phyloP scores from a whole-genome alignment of 64 coral and sea anemone genomes.

The Pachyseris speciosa region DNA sequence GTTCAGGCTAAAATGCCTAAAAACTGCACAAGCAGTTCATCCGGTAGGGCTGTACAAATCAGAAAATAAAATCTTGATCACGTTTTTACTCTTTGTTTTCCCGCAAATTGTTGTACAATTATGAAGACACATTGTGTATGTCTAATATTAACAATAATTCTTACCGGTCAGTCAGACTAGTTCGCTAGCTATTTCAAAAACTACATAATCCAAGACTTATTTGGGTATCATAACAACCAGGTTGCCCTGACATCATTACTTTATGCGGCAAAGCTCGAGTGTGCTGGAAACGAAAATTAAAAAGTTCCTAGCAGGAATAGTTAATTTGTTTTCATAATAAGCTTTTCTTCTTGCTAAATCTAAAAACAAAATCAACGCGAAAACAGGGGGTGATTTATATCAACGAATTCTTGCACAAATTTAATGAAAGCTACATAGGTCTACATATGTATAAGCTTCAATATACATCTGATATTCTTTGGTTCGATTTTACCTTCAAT shows the following conservation, averaged over 20 bases:
- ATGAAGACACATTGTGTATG: constrained; percentile 69
- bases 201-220: constrained; percentile 65
- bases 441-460: constrained; percentile 77
- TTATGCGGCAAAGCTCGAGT: constrained; percentile 72
- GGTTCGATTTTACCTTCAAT: constrained; percentile 82
- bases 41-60: constrained; percentile 66
- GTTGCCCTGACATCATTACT: constrained; percentile 65
- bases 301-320: constrained; percentile 73
- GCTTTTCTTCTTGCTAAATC: constrained; percentile 78
- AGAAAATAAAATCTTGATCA: constrained; percentile 68
- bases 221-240: constrained; percentile 68
- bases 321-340: constrained; percentile 79
- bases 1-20: constrained; percentile 75
- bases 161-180: constrained; percentile 69
- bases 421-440: constrained; percentile 79
- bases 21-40: constrained; percentile 68
- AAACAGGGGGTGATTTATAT: constrained; percentile 74
- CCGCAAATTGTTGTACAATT: constrained; percentile 73
- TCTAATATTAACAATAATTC: constrained; percentile 68
- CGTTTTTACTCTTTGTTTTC: constrained; percentile 69
- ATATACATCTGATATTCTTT: constrained; percentile 75
- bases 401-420: constrained; percentile 74
- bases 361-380: constrained; percentile 70
- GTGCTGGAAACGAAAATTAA: constrained; percentile 72
- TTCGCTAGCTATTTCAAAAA: constrained; percentile 70